These are phyloP conservation scores for Mesodorylaimus sp. DNA, from an alignment of 2,888 invertebrate species.

Conservation along the genomic window DNA sequence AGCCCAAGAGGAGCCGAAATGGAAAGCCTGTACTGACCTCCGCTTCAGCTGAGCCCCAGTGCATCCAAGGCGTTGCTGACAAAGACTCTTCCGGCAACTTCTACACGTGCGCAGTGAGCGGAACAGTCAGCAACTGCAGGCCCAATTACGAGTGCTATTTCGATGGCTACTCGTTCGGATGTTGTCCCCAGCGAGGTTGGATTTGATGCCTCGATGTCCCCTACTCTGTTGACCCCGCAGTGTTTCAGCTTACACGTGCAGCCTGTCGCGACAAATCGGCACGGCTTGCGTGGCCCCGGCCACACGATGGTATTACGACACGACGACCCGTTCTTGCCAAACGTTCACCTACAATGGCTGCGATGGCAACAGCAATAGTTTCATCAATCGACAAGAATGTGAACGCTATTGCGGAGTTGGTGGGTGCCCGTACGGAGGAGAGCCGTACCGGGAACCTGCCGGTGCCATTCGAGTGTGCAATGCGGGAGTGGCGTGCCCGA, in stretches of 20 bases:
- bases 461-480: conserved; percentile 25
- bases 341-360: conserved; percentile 26
- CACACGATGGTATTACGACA: conserved; percentile 22
- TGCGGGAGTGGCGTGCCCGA: conserved; percentile 12
- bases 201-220: neutral
- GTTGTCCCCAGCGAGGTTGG: conserved; percentile 22
- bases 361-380: conserved; percentile 25
- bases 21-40: neutral
- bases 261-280: conserved; percentile 24
- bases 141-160: conserved; percentile 20
- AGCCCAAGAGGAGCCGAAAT: neutral
- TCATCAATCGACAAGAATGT: conserved; percentile 23
- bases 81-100: conserved; percentile 21
- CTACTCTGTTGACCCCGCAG: neutral
- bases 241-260: conserved; percentile 23
- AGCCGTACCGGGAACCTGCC: conserved; percentile 22
- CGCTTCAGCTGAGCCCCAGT: conserved; percentile 21
- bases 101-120: conserved; percentile 18
- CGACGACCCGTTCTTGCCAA: conserved; percentile 16
- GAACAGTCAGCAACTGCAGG: conserved; percentile 25
- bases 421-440: conserved; percentile 22
- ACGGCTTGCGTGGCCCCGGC: conserved; percentile 25
- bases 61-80: conserved; percentile 28
- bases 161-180: conserved; percentile 26
- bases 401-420: conserved; percentile 23